Conservation (phyloP, 1,140 invertebrate genomes). For the Drosophila persimilis region DNA sequence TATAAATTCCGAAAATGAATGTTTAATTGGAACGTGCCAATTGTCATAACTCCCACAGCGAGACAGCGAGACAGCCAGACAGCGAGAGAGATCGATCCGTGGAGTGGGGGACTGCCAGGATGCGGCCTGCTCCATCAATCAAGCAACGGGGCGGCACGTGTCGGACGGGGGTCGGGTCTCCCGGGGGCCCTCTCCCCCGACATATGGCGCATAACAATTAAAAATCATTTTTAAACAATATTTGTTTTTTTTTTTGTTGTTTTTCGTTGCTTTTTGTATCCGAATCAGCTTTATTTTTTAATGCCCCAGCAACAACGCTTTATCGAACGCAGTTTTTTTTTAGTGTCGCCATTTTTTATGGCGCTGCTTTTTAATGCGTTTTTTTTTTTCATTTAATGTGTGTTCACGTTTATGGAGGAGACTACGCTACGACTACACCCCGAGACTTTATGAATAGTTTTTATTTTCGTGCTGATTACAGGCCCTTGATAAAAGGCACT, state of each 20-base stretch:
- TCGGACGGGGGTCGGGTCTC: not conserved
- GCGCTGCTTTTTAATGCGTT: slow-evolving; percentile 57
- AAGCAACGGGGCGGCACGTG: slow-evolving; percentile 51
- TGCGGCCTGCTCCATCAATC: slow-evolving; percentile 50
- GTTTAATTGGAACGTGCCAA: slow-evolving; percentile 62
- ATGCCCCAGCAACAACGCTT: slow-evolving; percentile 26
- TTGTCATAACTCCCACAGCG: slow-evolving; percentile 28
- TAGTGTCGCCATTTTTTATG: slow-evolving; percentile 62
- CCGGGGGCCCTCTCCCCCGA: not conserved
- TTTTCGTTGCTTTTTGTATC: slow-evolving; percentile 23
- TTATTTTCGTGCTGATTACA: slow-evolving; percentile 44
- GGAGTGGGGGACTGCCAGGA: slow-evolving; percentile 20
- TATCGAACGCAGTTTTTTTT: slow-evolving; percentile 43
- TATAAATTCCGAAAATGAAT: slow-evolving; percentile 44
- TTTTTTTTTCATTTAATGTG: slow-evolving; percentile 38
- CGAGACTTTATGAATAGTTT: slow-evolving; percentile 41
- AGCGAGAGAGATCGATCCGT: slow-evolving; percentile 8
- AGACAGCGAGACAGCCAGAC: not conserved
- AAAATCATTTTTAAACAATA: slow-evolving; percentile 56
- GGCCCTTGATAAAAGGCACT: slow-evolving; percentile 30
- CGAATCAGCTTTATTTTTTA: slow-evolving; percentile 26
- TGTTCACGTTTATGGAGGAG: slow-evolving; percentile 40
- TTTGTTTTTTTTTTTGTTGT: slow-evolving; percentile 11
- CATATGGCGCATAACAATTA: slow-evolving; percentile 64
- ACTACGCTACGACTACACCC: not conserved